Percentiles rank a stretch among this genome's conserved stretches.
phyloP scores from a whole-genome alignment of 2,113 vertebrate genomes.

The Papio anubis region DNA sequence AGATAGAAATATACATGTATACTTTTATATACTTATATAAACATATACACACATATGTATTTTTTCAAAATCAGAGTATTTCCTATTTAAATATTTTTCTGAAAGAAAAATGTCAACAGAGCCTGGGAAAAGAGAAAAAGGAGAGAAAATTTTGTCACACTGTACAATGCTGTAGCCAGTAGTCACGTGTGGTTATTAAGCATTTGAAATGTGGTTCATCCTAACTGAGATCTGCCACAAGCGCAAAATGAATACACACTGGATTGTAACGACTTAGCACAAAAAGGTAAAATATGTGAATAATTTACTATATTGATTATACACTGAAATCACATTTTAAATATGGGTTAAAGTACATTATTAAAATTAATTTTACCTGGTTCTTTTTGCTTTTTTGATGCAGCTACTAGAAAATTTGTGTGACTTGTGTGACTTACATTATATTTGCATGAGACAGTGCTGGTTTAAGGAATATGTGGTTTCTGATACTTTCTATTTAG shows the following conservation, averaged over 20 bases:
- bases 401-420: background rate
- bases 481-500: background rate
- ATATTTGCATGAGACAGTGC: background rate
- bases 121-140: background rate
- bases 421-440: background rate
- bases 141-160: background rate
- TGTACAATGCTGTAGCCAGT: background rate
- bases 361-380: background rate
- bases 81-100: background rate
- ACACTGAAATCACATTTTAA: background rate
- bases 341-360: background rate
- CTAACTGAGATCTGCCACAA: background rate
- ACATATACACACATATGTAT: background rate
- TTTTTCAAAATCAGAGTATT: background rate
- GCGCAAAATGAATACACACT: background rate
- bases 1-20: background rate
- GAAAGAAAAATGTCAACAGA: background rate
- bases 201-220: rapidly evolving
- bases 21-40: background rate
- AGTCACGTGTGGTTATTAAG: background rate
- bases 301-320: background rate
- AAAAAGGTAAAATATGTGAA: background rate
- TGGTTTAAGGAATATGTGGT: background rate
- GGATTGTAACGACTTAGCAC: background rate
- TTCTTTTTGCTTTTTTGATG: background rate